These are phyloP conservation scores for Drosophila elegans DNA, from an alignment of 1,140 invertebrate genomes.

Conservation along the genomic window DNA sequence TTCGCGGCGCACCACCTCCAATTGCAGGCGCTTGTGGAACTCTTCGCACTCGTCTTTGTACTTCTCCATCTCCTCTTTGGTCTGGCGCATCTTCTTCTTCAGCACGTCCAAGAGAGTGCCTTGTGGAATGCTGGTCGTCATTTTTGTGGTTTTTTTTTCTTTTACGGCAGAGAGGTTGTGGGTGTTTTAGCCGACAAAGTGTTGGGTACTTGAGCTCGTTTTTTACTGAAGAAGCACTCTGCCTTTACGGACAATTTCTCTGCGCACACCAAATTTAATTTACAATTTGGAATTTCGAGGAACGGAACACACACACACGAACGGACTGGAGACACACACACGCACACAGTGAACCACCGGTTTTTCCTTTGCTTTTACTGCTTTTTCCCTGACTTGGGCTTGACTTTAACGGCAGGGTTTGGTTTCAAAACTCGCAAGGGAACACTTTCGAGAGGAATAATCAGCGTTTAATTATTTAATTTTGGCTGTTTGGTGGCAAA, in stretches of 20 bases:
- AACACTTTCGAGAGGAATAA: conserved; percentile 18
- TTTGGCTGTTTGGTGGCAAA: conserved; percentile 47
- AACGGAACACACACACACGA: conserved; percentile 61
- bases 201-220: conserved; percentile 64
- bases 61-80: conserved; percentile 98
- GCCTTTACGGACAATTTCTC: conserved; percentile 35
- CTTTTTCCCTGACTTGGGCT: conserved; percentile 55
- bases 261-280: conserved; percentile 58
- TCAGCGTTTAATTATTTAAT: conserved; percentile 41
- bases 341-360: conserved; percentile 72
- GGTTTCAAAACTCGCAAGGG: conserved; percentile 25
- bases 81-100: conserved; percentile 99
- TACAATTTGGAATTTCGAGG: conserved; percentile 65
- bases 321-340: conserved; percentile 58
- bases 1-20: conserved; percentile 95
- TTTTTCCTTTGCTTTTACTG: conserved; percentile 74
- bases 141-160: conserved; percentile 87
- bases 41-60: conserved; percentile 98
- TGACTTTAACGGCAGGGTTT: conserved; percentile 36
- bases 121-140: conserved; percentile 94
- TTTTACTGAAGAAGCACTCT: conserved; percentile 61
- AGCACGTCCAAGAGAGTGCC: conserved; percentile 96
- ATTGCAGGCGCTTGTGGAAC: conserved; percentile 94
- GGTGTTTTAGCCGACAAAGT: conserved; percentile 72
- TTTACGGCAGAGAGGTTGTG: conserved; percentile 53